Evolutionary conservation across 2,888 invertebrate genomes (phyloP), one percentile per base, ranked within the genome.

Genomic region (Drosophila lacicola): DNA sequence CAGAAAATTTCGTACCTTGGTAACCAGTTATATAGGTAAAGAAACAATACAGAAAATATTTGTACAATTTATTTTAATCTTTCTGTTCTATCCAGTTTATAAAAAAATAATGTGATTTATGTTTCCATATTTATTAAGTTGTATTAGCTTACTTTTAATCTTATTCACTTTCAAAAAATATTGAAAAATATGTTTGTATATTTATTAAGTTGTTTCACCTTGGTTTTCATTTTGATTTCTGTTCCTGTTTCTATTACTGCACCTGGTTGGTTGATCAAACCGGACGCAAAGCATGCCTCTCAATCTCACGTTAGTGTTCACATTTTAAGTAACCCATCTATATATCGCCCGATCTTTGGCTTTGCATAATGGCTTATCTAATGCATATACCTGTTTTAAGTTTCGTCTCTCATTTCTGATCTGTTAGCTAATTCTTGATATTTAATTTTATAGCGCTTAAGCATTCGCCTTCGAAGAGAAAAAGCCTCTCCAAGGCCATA

Each of bases 1-100:
- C 95, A 97, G 97, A 95, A 98, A 98, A 96, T 99, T 99, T 97
- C 96, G 99, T 95, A 98, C 98, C 94, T 96, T 99, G 95, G 99
- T 99, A 94, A 97, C 98, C 95, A 98, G 98, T 95, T 98, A 98
- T 93, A 97, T 99, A 97, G 99, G 99, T 99, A 98, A 95, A 80
- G 60, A 69, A 76, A 34, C 36, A 69, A 76, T 41, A 61, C 8
- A 29, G 8, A 29, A 29, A 29, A 8, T 29, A 29, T 25, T 25
- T 25, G 25, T 25, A 17, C 6, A 6, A 25, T 8, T 29, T 29
- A 29, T 2, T 29, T 29, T 29, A 29, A 2, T 2, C 8, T 29
- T 8, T 29, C 2, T 8, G 29, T 29, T 17, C 17, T 17, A 17
- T 2, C 17, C 17, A 17, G 17, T 17, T 2, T 17, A 17, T 2